Evolutionary conservation across 2,888 invertebrate genomes (phyloP), one percentile per base, ranked within the genome.

Genomic region (Caenorhabditis becei): DNA sequence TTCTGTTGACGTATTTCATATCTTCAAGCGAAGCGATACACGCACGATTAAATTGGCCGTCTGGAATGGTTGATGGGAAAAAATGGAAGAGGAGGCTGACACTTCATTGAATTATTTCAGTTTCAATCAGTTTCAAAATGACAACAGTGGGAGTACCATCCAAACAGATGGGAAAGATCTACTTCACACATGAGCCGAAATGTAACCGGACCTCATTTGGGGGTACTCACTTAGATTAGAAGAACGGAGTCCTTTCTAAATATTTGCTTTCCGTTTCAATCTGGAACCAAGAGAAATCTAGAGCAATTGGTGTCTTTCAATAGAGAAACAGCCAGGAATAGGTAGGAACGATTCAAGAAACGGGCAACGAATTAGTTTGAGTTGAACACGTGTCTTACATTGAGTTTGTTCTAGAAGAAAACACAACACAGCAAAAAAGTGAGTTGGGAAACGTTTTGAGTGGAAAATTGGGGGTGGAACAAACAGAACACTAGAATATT

Each of bases 181-280:
- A 47, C 23, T 66, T 74, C 58, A 53, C 65, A 74, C 74, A 53
- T 75, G 66, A 7, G 41, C 14, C 23, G 37, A 66, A 66, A 61
- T 66, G 75, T 66, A 75, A 75, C 61, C 53, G 26, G 54, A 75
- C 53, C 49, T 41, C 20, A 58, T 56, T 56, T 32, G 14, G 18
- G 44, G 53, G 59, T 66, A 66, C 75, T 74, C 74, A 66, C 74
- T 75, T 61, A 59, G 66, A 75, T 75, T 75, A 66, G 56, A 61
- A 53, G 47, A 75, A 59, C 26, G 59, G 51, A 41, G 10, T 41
- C 41, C 26, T 51, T 20, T 7, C 35, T 37, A 66, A 75, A 75
- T 75, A 75, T 75, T 75, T 66, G 35, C 61, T 53, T 23, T 58
- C 44, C 41, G 54, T 56, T 37, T 16, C 54, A 66, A 47, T 23